phyloP scores from a whole-genome alignment of 2,797 vertebrate species.

The Forpus xanthops region DNA sequence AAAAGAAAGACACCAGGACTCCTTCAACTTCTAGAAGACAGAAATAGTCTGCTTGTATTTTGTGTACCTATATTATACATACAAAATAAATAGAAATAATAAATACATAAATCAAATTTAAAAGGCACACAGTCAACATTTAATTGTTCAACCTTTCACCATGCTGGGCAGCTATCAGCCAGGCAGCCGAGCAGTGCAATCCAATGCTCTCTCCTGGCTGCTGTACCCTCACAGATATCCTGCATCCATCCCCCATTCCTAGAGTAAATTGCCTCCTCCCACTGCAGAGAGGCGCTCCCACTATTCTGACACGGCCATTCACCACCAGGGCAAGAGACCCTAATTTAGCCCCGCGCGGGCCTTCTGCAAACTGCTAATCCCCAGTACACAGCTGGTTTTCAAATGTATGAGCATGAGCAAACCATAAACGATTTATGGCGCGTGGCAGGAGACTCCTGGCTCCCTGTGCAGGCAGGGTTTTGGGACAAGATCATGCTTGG shows the following conservation, averaged over 20 bases:
- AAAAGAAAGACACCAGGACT: not conserved
- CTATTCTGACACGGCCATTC: conserved; percentile 2
- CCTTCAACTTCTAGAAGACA: not conserved
- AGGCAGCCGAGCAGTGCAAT: not conserved
- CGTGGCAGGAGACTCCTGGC: conserved; percentile 77
- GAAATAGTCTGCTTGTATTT: not conserved
- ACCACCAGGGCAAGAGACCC: conserved; percentile 33
- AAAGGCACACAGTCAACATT: not conserved
- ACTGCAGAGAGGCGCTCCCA: conserved; percentile 8
- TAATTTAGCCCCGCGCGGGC: conserved; percentile 62
- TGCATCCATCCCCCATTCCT: not conserved
- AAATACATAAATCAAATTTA: not conserved
- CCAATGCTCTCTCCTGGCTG: not conserved
- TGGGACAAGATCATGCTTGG: conserved; percentile 73
- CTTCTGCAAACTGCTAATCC: conserved; percentile 74
- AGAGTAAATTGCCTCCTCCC: conserved; percentile 33
- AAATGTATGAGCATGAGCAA: conserved; percentile 68
- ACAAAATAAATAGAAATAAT: not conserved
- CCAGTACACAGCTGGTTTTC: conserved; percentile 70
- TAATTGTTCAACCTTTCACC: not conserved
- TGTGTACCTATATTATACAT: not conserved
- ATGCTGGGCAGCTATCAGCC: not conserved
- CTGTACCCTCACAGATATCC: not conserved
- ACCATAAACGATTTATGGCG: conserved; percentile 76
- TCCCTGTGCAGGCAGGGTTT: conserved; percentile 65